Conservation (phyloP, 2,797 vertebrate genomes). For the Manis crassicaudata region DNA sequence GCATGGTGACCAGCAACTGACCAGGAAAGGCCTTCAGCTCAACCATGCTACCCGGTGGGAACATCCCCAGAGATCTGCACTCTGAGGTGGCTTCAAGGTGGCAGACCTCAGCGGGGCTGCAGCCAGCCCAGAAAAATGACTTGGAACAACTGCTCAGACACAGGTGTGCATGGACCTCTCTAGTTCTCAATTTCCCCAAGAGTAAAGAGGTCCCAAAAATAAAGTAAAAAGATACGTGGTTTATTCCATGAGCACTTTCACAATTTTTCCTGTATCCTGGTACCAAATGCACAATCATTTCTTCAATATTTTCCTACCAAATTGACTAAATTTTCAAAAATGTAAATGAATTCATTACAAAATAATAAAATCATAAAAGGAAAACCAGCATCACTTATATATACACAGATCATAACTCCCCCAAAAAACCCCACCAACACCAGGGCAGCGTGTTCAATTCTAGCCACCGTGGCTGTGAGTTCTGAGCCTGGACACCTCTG, state of each 20-base stretch:
- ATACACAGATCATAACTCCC: neutral
- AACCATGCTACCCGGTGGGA: no score
- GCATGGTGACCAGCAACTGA: neutral
- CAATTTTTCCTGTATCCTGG: neutral
- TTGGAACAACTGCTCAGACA: neutral
- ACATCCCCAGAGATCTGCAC: neutral
- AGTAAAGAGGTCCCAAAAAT: neutral
- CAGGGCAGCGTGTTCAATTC: neutral
- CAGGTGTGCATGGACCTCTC: neutral
- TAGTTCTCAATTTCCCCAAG: neutral
- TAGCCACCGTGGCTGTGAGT: neutral
- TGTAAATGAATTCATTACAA: neutral
- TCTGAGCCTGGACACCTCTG: neutral
- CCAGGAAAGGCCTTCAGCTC: neutral
- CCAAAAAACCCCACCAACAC: neutral
- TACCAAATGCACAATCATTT: neutral
- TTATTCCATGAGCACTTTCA: neutral
- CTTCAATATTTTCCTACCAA: slow-evolving; percentile 24
- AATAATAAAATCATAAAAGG: neutral
- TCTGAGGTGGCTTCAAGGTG: neutral
- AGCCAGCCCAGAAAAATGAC: neutral
- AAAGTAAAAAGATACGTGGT: neutral
- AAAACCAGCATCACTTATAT: neutral
- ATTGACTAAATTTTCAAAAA: neutral
- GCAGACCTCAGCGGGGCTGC: neutral